These are phyloP conservation scores for Cyclopterus lumpus DNA, from an alignment of 2,797 vertebrate genomes.

Conservation along the genomic window DNA sequence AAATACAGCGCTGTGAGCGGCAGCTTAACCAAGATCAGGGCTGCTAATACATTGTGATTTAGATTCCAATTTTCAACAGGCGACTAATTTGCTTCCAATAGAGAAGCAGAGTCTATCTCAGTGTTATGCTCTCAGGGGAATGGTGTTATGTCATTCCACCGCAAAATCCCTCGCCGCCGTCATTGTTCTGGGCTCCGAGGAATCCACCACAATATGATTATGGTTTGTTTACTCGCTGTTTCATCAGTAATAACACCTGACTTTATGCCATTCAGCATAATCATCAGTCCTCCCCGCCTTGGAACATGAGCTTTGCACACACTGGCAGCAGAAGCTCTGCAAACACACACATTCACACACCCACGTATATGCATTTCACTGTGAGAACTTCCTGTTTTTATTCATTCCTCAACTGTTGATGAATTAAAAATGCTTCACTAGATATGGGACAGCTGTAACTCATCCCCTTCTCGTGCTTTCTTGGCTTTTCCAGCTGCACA, in stretches of 20 bases:
- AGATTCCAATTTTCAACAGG: constrained; percentile 28
- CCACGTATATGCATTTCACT: background rate
- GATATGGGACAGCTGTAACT: background rate
- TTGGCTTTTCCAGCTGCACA: background rate
- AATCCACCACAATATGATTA: constrained; percentile 57
- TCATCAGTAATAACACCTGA: constrained; percentile 50
- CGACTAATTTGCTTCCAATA: constrained; percentile 8
- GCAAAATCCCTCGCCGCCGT: constrained; percentile 35
- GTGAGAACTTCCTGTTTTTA: background rate
- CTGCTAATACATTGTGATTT: constrained; percentile 7
- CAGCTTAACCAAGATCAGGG: background rate
- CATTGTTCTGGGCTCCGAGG: constrained; percentile 24
- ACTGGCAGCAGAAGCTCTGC: constrained; percentile 4
- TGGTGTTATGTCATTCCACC: constrained; percentile 25
- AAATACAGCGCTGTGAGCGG: background rate
- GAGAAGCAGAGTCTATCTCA: constrained; percentile 6
- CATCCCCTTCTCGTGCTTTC: background rate
- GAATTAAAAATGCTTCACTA: background rate
- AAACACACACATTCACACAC: constrained; percentile 13
- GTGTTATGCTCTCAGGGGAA: constrained; percentile 11
- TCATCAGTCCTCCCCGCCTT: background rate
- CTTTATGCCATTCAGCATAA: constrained; percentile 30
- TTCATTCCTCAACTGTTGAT: background rate
- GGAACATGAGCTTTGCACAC: constrained; percentile 12
- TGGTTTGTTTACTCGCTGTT: constrained; percentile 52